Evolutionary conservation across 2,888 invertebrate species (phyloP), one percentile per base, ranked within the genome.

Genomic region (Holacanthella duospinosa): DNA sequence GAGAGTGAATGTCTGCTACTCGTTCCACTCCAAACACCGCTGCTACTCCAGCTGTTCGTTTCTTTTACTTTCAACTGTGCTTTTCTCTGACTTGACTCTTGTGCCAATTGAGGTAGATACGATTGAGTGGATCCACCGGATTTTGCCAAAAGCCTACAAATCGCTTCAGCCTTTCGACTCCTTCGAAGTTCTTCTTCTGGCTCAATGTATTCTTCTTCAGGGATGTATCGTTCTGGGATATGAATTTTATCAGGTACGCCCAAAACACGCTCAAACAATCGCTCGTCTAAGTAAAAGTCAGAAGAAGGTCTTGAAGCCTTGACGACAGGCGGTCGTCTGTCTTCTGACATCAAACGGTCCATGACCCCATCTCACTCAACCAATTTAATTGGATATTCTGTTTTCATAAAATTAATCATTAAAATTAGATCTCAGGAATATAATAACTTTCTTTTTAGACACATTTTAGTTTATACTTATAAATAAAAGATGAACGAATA

Each of bases 171-270:
- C 57, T 71, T 73, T 55, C 68, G 66, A n/a, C 67, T 66, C 25
- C 73, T 60, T 56, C 68, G 68, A 44, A 67, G 36, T 55, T 73
- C 71, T 48, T 73, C 71, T 59, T 71, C 71, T 2, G 71, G 71
- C 24, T 64, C 64, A 48, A 68, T 55, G 19, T 64, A 62, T 26
- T 67, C 67, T 29, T 70, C 67, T 48, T 66, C 59, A 57, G 71
- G 71, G 21, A 73, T 71, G 55, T 71, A 73, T 4, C 73, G 62
- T 29, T 73, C 71, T 25, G 73, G 73, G 59, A 73, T 73, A 43
- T 67, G 63, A 21, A 73, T 73, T 61, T 73, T 73, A 12, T 71
- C 65, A 3, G 73, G 73, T 12, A 67, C 70, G 25, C 71, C 71
- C 29, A 73, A 64, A 43, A 73, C 70, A 44, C 70, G 64, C 55